Percentiles rank a stretch among this genome's conserved stretches.
phyloP scores from a whole-genome alignment of 2,113 vertebrate species.

The Mobula hypostoma region DNA sequence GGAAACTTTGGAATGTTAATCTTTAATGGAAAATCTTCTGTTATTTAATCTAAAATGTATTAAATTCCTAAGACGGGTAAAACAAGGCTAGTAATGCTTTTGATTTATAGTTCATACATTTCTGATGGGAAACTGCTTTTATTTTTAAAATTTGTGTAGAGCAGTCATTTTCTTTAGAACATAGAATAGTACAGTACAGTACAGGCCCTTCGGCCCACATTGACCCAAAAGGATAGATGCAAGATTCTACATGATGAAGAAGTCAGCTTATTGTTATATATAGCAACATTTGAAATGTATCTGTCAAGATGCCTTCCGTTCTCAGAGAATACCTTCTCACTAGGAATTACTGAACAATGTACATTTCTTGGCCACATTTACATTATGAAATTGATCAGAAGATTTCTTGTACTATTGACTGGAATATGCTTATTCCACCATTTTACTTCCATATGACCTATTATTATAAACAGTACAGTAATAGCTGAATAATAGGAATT shows the following conservation, averaged over 20 bases:
- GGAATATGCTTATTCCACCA: neutral
- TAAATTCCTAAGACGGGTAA: neutral
- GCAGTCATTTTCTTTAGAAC: neutral
- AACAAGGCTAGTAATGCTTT: neutral
- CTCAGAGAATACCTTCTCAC: neutral
- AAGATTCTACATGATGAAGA: neutral
- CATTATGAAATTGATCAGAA: neutral
- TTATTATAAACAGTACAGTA: neutral
- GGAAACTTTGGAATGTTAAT: constrained; percentile 11
- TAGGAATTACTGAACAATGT: neutral
- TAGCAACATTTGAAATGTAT: neutral
- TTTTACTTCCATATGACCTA: neutral
- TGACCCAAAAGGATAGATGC: neutral
- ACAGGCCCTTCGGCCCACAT: too few species aligned
- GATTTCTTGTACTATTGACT: neutral
- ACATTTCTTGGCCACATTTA: neutral
- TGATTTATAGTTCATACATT: neutral
- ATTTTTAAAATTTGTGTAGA: neutral
- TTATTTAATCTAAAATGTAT: constrained; percentile 9
- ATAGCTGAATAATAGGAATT: neutral
- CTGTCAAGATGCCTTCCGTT: neutral
- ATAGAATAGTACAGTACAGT: too few species aligned
- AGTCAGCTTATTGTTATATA: neutral
- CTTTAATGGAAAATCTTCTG: neutral
- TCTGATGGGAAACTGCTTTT: neutral